Conservation (phyloP, 2,113 vertebrate genomes). For the Petroica traversi region DNA sequence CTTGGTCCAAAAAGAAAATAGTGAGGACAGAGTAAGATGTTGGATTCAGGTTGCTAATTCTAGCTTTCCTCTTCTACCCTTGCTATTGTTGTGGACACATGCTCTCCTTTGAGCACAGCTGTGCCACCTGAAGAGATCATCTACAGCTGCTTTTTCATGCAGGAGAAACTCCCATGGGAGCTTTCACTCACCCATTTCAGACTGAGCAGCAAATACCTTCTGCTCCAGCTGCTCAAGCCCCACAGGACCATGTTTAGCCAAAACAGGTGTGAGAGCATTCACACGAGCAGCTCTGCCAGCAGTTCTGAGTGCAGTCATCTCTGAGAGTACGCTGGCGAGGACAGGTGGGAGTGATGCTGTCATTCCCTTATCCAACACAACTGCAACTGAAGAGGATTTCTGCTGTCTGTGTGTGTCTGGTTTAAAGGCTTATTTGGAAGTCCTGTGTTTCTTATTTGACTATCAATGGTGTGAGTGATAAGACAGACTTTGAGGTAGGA, state of each 20-base stretch:
- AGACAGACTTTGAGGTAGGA: not conserved
- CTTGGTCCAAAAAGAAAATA: not conserved
- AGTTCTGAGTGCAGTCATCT: not conserved
- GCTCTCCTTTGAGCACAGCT: not conserved
- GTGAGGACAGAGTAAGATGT: not conserved
- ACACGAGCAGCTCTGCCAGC: not conserved
- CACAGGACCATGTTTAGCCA: not conserved
- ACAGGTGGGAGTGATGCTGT: not conserved
- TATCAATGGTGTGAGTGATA: not conserved
- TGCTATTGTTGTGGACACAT: not conserved
- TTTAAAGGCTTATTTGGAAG: not conserved
- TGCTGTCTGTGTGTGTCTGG: not conserved
- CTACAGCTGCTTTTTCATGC: not conserved
- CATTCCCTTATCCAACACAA: not conserved
- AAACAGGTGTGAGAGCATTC: not conserved
- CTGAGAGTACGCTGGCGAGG: not conserved
- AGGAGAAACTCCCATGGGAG: not conserved
- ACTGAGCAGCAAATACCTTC: not conserved
- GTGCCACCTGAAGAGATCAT: not conserved
- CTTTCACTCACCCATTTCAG: not conserved
- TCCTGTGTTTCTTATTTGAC: not conserved
- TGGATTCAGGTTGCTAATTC: not conserved
- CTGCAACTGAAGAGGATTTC: not conserved
- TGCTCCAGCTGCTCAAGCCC: not conserved
- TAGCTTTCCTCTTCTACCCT: not conserved